Base-by-base conservation (phyloP, 2,888 invertebrate genomes). In the Alloscopus bannaensis region DNA sequence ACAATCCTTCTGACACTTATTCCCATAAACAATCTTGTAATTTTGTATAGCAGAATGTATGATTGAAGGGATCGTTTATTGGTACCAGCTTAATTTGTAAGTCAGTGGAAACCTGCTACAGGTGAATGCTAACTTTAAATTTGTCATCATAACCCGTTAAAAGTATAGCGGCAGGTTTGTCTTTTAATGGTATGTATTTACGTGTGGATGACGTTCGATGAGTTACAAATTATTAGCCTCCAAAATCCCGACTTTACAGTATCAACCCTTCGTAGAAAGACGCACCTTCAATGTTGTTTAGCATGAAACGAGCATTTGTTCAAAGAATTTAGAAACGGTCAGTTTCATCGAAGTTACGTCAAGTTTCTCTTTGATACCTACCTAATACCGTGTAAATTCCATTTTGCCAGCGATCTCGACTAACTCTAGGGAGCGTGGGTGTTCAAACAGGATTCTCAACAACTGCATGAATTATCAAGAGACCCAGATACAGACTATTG, bases 391-490 rank as follows among this genome's bases (percentile, higher is more conserved):
- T 52, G 52, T 20, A 52, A 52, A 20, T 24, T 36, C 13, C 8
- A 24, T 52, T n/a, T 11, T 52, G 52, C 6, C 52, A 52, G 36
- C n/a, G 36, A 8, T 36, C 13, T 36, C 13, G 24, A 22, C 52
- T 16, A n/a, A 52, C 13, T 20, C n/a, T n/a, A n/a, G 60, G 16
- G 29, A 18, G 71, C 59, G 71, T 71, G 59, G 73, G 65, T 59
- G 73, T 65, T 36, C 55, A 66, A 66, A 57, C 31, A 66, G 57
- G 55, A 75, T 59, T 64, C 52, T 71, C 47, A 75, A 59, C 65
- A 73, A 73, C 55, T 26, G 73, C 31, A 66, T 66, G 57, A 59
- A 75, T n/a, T n/a, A 75, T 57, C 73, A 75, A 59, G 65, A 65
- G 66, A 75, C 65, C 73, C 24, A 75, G 66, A 66, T 75, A n/a